Evolutionary conservation across 2,113 vertebrate genomes (phyloP).

Genomic region (Pan troglodytes): DNA sequence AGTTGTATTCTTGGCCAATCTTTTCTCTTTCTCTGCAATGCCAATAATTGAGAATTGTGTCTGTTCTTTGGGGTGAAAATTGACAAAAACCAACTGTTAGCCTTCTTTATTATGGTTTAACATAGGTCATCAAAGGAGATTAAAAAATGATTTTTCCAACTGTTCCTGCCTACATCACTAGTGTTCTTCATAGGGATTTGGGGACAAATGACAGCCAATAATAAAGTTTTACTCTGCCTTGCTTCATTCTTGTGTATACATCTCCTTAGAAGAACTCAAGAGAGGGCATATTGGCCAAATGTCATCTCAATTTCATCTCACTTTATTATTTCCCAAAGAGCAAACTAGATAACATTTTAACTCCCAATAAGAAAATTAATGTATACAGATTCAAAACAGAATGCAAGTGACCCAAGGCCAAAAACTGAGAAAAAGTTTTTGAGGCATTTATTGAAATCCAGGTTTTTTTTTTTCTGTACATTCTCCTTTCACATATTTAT

Average conservation of each 20-base stretch:
- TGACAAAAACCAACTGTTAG: slow-evolving; percentile 7
- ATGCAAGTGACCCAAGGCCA: slow-evolving; percentile 58
- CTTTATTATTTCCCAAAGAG: slow-evolving; percentile 71
- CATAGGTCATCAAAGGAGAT: slow-evolving; percentile 33
- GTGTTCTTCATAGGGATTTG: background rate
- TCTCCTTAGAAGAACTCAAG: slow-evolving; percentile 35
- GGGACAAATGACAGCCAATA: slow-evolving; percentile 57
- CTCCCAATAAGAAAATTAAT: slow-evolving; percentile 61
- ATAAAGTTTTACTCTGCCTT: slow-evolving; percentile 50
- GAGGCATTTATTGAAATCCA: slow-evolving; percentile 31
- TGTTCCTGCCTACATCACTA: background rate
- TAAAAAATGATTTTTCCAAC: slow-evolving; percentile 27
- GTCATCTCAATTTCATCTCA: slow-evolving; percentile 68
- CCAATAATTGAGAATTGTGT: background rate
- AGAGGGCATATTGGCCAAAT: slow-evolving; percentile 56
- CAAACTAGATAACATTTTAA: slow-evolving; percentile 68
- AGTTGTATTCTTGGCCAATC: background rate
- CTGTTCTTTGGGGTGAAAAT: background rate
- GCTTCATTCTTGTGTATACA: slow-evolving; percentile 30
- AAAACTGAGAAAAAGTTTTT: slow-evolving; percentile 29
- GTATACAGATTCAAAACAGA: slow-evolving; percentile 63
- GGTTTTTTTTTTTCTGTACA: background rate
- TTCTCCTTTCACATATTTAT: background rate
- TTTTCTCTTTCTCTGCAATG: background rate
- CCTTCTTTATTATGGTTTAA: slow-evolving; percentile 41